Evolutionary conservation across 2,797 vertebrate genomes (phyloP).

Genomic region (Podarcis siculus): DNA sequence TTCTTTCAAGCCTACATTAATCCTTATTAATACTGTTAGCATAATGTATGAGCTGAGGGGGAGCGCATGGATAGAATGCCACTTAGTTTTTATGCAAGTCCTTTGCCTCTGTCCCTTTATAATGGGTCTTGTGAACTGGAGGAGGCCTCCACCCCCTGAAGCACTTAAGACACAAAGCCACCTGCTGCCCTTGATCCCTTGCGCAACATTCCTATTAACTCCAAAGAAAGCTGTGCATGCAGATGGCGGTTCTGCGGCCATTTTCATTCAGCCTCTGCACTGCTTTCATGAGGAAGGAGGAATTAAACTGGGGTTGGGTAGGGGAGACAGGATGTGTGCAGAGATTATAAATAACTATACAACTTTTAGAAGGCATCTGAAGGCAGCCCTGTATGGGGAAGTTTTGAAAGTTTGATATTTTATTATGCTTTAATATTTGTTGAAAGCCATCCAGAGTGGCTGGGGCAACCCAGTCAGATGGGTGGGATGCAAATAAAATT

Average conservation of each 20-base stretch:
- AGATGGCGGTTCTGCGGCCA: neutral
- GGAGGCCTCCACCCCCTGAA: neutral
- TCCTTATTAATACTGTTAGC: constrained; percentile 58
- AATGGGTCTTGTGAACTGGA: constrained; percentile 31
- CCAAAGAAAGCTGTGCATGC: neutral
- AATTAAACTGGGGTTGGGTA: neutral
- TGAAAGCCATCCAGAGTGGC: too few relatives aligned
- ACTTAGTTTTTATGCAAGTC: constrained; percentile 15
- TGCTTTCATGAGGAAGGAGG: neutral
- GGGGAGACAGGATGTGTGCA: neutral
- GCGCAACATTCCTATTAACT: constrained; percentile 3
- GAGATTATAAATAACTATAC: neutral
- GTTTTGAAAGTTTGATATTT: too few relatives aligned
- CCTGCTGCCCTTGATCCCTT: neutral
- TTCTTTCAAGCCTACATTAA: constrained; percentile 58
- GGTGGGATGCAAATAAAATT: too few relatives aligned
- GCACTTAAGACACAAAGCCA: constrained; percentile 10
- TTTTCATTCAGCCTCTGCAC: neutral
- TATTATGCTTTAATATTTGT: too few relatives aligned
- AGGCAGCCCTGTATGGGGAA: too few relatives aligned
- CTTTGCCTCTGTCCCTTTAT: constrained; percentile 25
- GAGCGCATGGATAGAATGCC: constrained; percentile 13
- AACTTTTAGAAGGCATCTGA: too few relatives aligned
- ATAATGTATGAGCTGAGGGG: constrained; percentile 43
- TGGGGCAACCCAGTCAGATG: too few relatives aligned